Evolutionary conservation across 2,113 vertebrate species (phyloP).

Genomic region (Dasypus novemcinctus): DNA sequence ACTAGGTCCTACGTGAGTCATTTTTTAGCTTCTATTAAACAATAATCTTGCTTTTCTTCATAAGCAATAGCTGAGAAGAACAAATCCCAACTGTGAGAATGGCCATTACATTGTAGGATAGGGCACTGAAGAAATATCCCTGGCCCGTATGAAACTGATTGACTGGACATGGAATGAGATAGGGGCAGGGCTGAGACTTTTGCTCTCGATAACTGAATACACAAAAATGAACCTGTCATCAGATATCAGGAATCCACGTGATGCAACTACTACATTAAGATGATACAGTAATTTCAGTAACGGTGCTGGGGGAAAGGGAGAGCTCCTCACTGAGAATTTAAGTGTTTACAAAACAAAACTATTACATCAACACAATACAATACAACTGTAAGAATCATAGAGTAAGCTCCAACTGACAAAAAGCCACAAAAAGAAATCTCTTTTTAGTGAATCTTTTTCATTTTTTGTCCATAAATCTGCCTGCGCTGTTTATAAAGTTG

Average conservation of each 20-base stretch:
- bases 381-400: constrained; percentile 79
- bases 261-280: constrained; percentile 68
- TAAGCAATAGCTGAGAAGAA: constrained; percentile 2
- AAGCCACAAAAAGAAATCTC: constrained; percentile 58
- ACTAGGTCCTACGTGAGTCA: constrained; percentile 5
- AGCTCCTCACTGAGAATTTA: constrained; percentile 68
- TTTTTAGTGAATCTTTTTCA: constrained; percentile 91
- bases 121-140: background rate
- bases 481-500: constrained; percentile 95
- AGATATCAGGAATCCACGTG: too few species aligned
- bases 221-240: constrained; percentile 50
- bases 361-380: constrained; percentile 77
- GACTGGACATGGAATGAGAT: background rate
- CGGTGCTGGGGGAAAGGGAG: constrained; percentile 60
- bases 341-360: constrained; percentile 73
- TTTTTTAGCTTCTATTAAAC: background rate
- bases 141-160: background rate
- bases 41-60: background rate
- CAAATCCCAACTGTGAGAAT: constrained; percentile 3
- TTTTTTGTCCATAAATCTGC: constrained; percentile 89
- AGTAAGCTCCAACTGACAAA: constrained; percentile 71
- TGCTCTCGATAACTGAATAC: constrained; percentile 38
- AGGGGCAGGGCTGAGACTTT: background rate
- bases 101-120: background rate
- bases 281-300: constrained; percentile 64